These are phyloP conservation scores for Tyrophagus putrescentiae DNA, from an alignment of 1,140 invertebrate species.

Conservation along the genomic window DNA sequence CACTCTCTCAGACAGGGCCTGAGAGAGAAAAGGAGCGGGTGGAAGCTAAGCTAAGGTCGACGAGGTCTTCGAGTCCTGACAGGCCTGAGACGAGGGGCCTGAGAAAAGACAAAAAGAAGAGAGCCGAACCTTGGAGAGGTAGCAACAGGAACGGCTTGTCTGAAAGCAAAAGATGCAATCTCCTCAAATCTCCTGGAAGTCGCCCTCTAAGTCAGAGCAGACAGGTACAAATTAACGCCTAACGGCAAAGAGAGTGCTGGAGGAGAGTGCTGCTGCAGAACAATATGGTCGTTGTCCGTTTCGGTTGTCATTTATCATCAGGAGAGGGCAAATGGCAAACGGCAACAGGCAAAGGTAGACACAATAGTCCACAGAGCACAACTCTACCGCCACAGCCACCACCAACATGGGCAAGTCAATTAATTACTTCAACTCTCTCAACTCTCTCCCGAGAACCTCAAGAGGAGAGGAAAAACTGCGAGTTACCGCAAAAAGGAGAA, in stretches of 20 bases:
- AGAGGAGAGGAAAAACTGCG: no score
- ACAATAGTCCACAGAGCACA: no score
- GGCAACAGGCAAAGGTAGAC: not conserved
- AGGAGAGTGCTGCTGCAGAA: not conserved
- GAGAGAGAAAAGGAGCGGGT: no score
- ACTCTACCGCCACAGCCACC: not conserved
- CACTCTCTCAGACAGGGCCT: no score
- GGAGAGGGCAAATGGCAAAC: not conserved
- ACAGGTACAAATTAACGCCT: constrained; percentile 12
- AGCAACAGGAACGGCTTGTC: constrained; percentile 4
- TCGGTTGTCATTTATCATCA: constrained; percentile 1
- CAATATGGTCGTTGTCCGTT: constrained; percentile 4
- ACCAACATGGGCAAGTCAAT: no score
- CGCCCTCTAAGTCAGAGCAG: constrained; percentile 4
- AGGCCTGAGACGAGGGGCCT: no score
- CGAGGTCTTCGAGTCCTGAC: no score
- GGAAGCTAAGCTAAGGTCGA: no score
- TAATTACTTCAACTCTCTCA: not conserved
- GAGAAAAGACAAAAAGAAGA: no score
- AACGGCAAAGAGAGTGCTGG: no score
- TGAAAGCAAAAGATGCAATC: constrained; percentile 4
- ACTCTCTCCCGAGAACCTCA: not conserved
- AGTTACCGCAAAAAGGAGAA: no score
- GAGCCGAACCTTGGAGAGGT: no score
- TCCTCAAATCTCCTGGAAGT: not conserved